Evolutionary conservation across 2,113 vertebrate genomes (phyloP), one percentile per base, ranked within the genome.

Genomic region (Salvator merianae): DNA sequence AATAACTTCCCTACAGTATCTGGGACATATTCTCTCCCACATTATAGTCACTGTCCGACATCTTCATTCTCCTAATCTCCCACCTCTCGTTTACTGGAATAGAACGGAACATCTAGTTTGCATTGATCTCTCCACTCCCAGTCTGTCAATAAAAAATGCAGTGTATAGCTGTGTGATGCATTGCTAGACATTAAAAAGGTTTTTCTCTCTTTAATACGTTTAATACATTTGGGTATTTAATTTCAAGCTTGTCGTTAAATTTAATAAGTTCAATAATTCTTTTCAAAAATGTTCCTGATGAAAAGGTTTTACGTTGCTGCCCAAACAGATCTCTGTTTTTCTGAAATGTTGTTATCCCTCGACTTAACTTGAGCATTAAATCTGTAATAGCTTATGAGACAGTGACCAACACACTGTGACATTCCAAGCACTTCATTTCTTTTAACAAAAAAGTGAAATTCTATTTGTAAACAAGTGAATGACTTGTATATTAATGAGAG

Each of bases 251-350:
- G 86, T 70, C 3, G 36, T 89, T 88, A 91, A 55, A 84, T 90
- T 81, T 90, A 89, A 81, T 87, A 90, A 92, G 81, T 88, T 88
- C 55, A 81, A 10, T 89, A 84, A 84, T 92, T 93, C 84, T 93
- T 91, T 30, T 53, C 84, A 83, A 89, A 90, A 82, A 74, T 28
- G n/a, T 70, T 69, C 50, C 83, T 90, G 85, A 79, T 92, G 75
- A 89, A 79, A 73, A 24, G 32, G 66, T 84, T 84, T 91, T 70
- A 86, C 0, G 1, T 77, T 79, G 74, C 85, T 92, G 8, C 92
- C 91, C 84, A 88, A 84, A 78, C 2, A 43, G 36, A 63, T 89
- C 83, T 89, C 62, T 62, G 22, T 24, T 0, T 81, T 69, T 81
- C 63, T 63, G 66, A 77, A 85, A 84, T 68, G 71, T 50, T 47